Conservation (phyloP, 2,888 invertebrate genomes). For the Drosophila fulvimacula region DNA sequence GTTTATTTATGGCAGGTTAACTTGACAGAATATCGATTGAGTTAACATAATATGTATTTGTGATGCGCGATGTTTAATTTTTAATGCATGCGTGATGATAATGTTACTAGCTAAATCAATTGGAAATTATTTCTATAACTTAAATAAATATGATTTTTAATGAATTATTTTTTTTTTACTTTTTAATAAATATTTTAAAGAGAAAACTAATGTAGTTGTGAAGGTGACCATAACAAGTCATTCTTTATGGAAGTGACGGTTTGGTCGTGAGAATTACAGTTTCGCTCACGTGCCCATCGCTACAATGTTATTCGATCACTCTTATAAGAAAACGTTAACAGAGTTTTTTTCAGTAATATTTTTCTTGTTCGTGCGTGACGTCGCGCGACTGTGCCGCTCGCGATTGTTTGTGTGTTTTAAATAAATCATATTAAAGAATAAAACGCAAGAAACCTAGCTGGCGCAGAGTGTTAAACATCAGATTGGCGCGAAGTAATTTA, state of each 20-base stretch:
- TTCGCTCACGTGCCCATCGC: slow-evolving; percentile 21
- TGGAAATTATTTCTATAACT: background rate
- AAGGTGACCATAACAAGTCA: background rate
- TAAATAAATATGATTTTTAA: background rate
- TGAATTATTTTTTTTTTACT: background rate
- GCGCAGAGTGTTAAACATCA: slow-evolving; percentile 27
- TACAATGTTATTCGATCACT: slow-evolving; percentile 27
- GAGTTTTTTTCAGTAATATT: slow-evolving; percentile 46
- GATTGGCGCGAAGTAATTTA: slow-evolving; percentile 42
- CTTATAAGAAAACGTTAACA: slow-evolving; percentile 51
- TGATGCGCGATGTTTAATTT: background rate
- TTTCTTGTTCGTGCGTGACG: slow-evolving; percentile 55
- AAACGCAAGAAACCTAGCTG: slow-evolving; percentile 57
- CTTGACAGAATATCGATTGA: background rate
- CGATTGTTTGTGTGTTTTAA: slow-evolving; percentile 58
- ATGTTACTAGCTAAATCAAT: background rate
- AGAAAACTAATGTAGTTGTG: too few relatives aligned
- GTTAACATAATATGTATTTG: background rate
- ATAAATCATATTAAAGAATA: slow-evolving; percentile 39
- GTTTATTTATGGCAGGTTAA: background rate
- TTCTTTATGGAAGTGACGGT: background rate
- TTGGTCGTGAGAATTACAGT: background rate
- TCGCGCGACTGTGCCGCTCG: slow-evolving; percentile 44
- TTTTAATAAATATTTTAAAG: background rate
- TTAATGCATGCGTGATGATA: background rate